These are phyloP conservation scores for Forficula auricularia DNA, from an alignment of 1,140 invertebrate genomes.

Conservation along the genomic window DNA sequence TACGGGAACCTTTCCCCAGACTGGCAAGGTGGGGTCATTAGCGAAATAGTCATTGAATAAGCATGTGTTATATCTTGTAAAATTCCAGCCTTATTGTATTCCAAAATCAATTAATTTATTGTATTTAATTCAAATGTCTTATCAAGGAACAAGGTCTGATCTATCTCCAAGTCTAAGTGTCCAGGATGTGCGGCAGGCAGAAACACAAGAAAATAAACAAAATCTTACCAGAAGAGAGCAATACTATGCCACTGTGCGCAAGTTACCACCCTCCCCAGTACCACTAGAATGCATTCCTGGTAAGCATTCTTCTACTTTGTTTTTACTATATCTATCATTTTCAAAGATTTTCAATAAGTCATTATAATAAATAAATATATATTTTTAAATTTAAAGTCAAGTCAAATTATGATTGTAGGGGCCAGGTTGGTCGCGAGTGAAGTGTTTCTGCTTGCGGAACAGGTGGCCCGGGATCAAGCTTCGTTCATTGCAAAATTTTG, in stretches of 20 bases:
- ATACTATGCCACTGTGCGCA: conserved; percentile 18
- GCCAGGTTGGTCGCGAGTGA: too few species aligned
- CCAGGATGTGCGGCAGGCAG: conserved; percentile 8
- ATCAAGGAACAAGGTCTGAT: background rate
- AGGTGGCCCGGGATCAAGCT: too few species aligned
- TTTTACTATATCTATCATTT: background rate
- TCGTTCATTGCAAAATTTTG: too few species aligned
- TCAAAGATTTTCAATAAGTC: too few species aligned
- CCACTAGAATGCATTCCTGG: conserved; percentile 18
- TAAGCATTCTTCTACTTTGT: conserved; percentile 2
- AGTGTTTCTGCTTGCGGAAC: too few species aligned
- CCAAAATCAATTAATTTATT: too few species aligned
- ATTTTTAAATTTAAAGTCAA: background rate
- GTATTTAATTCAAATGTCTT: background rate
- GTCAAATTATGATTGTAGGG: background rate
- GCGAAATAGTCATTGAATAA: too few species aligned
- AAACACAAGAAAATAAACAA: conserved; percentile 15
- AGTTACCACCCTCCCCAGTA: conserved; percentile 15
- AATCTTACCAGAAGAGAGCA: conserved; percentile 16
- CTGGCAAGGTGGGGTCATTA: too few species aligned
- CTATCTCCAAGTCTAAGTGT: conserved; percentile 3
- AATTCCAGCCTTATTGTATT: too few species aligned
- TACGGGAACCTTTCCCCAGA: too few species aligned
- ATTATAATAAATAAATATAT: background rate
- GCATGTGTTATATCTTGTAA: too few species aligned